Evolutionary conservation across 2,797 vertebrate genomes (phyloP).

Genomic region (Natrix natrix): DNA sequence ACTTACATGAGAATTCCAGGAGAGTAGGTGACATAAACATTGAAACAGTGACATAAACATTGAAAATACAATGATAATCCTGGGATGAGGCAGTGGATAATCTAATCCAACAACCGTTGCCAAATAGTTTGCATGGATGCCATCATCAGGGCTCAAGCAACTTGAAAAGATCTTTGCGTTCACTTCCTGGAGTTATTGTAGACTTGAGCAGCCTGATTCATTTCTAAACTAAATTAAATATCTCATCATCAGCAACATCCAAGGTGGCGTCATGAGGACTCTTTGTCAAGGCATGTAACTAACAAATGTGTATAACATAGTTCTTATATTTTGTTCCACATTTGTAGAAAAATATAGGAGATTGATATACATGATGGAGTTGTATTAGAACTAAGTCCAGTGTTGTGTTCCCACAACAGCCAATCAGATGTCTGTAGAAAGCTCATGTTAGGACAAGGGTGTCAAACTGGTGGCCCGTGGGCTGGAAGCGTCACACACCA

Average conservation of each 20-base stretch:
- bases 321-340: background rate
- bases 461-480: no score
- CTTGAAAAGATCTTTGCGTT: background rate
- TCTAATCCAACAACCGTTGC: background rate
- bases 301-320: background rate
- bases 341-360: background rate
- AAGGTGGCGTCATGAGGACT: background rate
- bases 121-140: background rate
- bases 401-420: background rate
- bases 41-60: no score
- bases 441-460: background rate
- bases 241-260: background rate
- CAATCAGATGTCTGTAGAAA: background rate
- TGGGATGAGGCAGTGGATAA: background rate
- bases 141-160: background rate
- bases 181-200: background rate
- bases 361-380: background rate
- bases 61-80: background rate
- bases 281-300: background rate
- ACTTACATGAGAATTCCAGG: background rate
- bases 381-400: background rate
- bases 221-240: background rate
- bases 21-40: background rate
- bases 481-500: no score
- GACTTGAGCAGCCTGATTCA: background rate